These are phyloP conservation scores for Nymphicus hollandicus DNA, from an alignment of 2,113 vertebrate species.

Conservation along the genomic window DNA sequence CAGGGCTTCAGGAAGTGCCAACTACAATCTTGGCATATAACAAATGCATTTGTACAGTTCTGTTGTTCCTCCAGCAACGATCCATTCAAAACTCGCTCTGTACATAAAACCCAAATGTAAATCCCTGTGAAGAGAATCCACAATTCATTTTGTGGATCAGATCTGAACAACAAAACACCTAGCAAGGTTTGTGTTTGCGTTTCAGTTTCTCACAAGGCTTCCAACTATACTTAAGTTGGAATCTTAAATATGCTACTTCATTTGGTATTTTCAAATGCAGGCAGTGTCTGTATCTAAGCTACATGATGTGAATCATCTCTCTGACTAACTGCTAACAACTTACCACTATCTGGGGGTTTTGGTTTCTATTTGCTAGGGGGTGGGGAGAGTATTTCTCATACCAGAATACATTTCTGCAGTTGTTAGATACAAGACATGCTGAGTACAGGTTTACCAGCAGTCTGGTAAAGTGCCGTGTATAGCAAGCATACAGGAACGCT, in stretches of 20 bases:
- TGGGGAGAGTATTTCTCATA: neutral
- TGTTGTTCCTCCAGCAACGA: neutral
- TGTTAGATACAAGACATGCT: neutral
- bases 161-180: neutral
- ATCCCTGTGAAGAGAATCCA: neutral
- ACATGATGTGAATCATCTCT: neutral
- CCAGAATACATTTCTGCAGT: neutral
- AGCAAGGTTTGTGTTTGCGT: neutral
- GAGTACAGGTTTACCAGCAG: neutral
- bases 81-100: neutral
- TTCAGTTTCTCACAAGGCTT: neutral
- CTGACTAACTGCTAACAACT: neutral
- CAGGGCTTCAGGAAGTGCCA: neutral
- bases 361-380: neutral
- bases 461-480: neutral
- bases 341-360: fast-evolving
- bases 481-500: neutral
- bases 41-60: neutral
- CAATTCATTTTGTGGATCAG: neutral
- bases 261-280: neutral
- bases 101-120: neutral
- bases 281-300: neutral
- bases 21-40: neutral
- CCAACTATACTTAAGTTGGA: neutral
- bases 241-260: neutral